These are phyloP conservation scores for Proisotoma minuta DNA, from an alignment of 2,888 invertebrate species.

Conservation along the genomic window DNA sequence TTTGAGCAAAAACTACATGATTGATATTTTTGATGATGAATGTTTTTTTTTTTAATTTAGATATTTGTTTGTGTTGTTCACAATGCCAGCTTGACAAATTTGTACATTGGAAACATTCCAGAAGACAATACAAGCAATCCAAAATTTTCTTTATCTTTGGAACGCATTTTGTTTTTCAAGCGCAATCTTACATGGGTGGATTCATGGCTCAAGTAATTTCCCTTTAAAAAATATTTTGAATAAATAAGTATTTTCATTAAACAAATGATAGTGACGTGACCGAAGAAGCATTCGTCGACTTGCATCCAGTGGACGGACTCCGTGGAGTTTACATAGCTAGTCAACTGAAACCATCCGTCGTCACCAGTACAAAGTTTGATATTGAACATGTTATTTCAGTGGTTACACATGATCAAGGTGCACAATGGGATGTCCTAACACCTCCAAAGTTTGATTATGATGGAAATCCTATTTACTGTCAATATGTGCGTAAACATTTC, in stretches of 20 bases:
- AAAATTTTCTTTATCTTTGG: slow-evolving; percentile 71
- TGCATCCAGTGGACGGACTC: slow-evolving; percentile 81
- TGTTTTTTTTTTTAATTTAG: slow-evolving; percentile 15
- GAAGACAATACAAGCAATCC: slow-evolving; percentile 56
- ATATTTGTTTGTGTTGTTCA: slow-evolving; percentile 76
- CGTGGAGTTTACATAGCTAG: slow-evolving; percentile 86
- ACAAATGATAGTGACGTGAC: slow-evolving; percentile 63
- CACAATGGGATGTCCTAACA: slow-evolving; percentile 70
- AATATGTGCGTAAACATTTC: slow-evolving; percentile 50
- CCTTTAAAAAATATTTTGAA: slow-evolving; percentile 51
- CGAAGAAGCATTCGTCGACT: slow-evolving; percentile 77
- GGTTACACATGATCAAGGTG: slow-evolving; percentile 83
- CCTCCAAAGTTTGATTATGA: slow-evolving; percentile 66
- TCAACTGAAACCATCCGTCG: slow-evolving; percentile 57
- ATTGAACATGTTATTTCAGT: slow-evolving; percentile 72
- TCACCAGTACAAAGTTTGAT: slow-evolving; percentile 50
- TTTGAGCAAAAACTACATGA: neutral
- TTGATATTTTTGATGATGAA: neutral
- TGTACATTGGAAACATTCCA: slow-evolving; percentile 68
- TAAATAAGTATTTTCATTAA: neutral
- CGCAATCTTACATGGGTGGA: slow-evolving; percentile 75
- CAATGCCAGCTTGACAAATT: slow-evolving; percentile 64
- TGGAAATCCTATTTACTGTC: slow-evolving; percentile 65
- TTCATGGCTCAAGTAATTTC: slow-evolving; percentile 79
- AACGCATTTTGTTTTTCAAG: slow-evolving; percentile 75